Percentiles rank a stretch among this genome's conserved stretches.
phyloP scores from a whole-genome alignment of 2,797 vertebrate species.

The Myotis daubentonii region DNA sequence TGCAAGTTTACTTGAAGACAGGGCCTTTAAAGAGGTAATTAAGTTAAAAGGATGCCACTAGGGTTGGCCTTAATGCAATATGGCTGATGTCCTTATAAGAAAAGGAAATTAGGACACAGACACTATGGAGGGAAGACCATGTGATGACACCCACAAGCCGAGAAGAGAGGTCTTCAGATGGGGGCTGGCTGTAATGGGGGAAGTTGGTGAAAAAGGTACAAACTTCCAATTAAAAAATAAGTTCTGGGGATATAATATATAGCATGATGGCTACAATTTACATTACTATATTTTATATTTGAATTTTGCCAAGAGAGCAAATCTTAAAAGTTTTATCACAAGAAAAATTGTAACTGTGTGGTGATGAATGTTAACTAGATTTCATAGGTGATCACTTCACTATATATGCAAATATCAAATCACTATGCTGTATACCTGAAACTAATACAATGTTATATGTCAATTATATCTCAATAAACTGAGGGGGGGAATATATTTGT shows the following conservation, averaged over 20 bases:
- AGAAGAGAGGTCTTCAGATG: background rate
- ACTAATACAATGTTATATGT: background rate
- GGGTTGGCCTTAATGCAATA: background rate
- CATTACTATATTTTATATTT: background rate
- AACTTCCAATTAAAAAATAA: background rate
- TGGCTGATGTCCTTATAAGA: background rate
- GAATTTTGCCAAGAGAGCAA: background rate
- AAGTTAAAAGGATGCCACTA: background rate
- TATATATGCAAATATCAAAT: background rate
- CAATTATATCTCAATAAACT: background rate
- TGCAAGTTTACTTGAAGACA: background rate
- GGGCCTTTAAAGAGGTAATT: background rate
- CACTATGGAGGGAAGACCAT: background rate
- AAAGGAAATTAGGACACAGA: background rate
- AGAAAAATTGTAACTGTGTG: background rate
- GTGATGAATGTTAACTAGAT: background rate
- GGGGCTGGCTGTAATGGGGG: background rate
- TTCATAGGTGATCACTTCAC: background rate
- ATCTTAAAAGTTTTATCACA: background rate
- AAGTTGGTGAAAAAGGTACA: background rate
- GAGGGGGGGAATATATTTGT: background rate
- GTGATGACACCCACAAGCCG: background rate
- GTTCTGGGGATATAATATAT: background rate
- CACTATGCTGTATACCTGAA: background rate
- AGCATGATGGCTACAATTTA: background rate